Conservation (phyloP, 1,140 invertebrate species). For the Drosophila truncata region DNA sequence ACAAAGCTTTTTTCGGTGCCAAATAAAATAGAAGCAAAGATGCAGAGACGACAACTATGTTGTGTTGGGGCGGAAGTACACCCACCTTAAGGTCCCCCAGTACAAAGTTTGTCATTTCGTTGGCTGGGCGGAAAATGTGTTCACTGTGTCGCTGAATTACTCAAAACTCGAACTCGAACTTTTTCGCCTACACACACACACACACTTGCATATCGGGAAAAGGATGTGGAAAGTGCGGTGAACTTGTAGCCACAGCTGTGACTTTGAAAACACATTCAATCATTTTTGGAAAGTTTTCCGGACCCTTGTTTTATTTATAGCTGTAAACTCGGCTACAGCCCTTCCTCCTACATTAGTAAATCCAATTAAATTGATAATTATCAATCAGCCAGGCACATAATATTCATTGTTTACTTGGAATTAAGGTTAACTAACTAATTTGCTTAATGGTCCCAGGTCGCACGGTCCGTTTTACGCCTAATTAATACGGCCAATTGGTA, state of each 20-base stretch:
- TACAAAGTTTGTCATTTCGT: constrained; percentile 59
- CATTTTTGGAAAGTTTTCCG: constrained; percentile 60
- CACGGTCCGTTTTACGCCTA: constrained; percentile 51
- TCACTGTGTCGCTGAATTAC: constrained; percentile 41
- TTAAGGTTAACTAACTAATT: constrained; percentile 52
- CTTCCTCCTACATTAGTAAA: constrained; percentile 1
- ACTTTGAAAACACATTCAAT: constrained; percentile 72
- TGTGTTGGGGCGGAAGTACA: constrained; percentile 16
- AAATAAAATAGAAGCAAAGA: constrained; percentile 8
- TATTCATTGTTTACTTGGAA: constrained; percentile 29
- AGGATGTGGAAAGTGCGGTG: constrained; percentile 44
- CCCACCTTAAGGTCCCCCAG: constrained; percentile 31
- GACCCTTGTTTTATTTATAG: constrained; percentile 32
- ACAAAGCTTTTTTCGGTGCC: neutral
- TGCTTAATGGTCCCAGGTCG: constrained; percentile 49
- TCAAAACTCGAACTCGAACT: constrained; percentile 40
- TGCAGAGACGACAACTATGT: constrained; percentile 43
- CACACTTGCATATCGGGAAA: constrained; percentile 8
- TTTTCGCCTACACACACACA: constrained; percentile 24
- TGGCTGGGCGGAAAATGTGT: constrained; percentile 41
- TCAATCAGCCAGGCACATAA: constrained; percentile 41
- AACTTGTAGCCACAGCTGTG: constrained; percentile 63
- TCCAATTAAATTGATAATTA: constrained; percentile 46
- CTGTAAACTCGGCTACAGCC: neutral
- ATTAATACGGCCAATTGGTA: constrained; percentile 72